phyloP scores from a whole-genome alignment of 1,140 invertebrate genomes.

The Thrips palmi region DNA sequence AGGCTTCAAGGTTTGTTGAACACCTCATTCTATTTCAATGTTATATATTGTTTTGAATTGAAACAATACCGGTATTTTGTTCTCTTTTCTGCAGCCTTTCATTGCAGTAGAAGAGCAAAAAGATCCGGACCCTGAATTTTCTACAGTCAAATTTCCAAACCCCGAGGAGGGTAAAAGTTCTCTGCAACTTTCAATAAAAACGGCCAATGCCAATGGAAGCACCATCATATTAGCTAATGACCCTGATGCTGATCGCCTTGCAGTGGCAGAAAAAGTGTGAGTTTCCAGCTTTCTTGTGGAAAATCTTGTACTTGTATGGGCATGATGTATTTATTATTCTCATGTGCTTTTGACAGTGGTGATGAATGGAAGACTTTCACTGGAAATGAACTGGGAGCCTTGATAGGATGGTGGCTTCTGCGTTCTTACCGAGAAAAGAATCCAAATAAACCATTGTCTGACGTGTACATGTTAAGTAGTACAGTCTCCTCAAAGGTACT shows the following conservation, averaged over 20 bases:
- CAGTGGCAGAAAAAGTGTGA: conserved; percentile 61
- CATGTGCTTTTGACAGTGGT: conserved; percentile 25
- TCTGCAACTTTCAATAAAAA: conserved; percentile 65
- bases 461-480: conserved; percentile 73
- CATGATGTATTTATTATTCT: conserved; percentile 9
- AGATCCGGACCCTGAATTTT: conserved; percentile 88
- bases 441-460: conserved; percentile 25
- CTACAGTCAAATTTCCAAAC: conserved; percentile 94
- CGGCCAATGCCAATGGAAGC: conserved; percentile 51
- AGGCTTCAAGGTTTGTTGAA: conserved; percentile 43
- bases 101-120: conserved; percentile 69
- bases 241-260: conserved; percentile 93
- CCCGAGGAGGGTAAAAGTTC: conserved; percentile 91
- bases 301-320: conserved; percentile 7
- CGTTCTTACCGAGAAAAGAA: conserved; percentile 32
- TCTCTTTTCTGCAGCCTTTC: conserved; percentile 30
- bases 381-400: conserved; percentile 88
- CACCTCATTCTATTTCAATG: neutral
- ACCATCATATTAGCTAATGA: conserved; percentile 88
- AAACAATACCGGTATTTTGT: neutral
- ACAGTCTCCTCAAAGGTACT: conserved; percentile 96
- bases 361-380: conserved; percentile 79
- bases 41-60: conserved; percentile 2
- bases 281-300: conserved; percentile 22
- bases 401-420: conserved; percentile 91